Conservation (phyloP, 1,140 invertebrate genomes). For the Drosophila carrolli region DNA sequence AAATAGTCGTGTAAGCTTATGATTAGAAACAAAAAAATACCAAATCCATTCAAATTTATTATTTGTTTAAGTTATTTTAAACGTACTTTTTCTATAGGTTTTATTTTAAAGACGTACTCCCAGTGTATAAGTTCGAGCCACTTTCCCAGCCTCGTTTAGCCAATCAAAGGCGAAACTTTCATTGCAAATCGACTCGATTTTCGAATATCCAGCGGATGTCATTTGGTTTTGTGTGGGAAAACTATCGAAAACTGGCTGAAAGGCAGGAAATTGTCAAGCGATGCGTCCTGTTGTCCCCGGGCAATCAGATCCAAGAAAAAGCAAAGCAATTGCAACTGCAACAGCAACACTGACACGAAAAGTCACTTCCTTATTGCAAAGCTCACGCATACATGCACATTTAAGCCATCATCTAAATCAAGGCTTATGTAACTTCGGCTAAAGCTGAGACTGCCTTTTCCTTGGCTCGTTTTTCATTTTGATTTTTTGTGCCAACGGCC, state of each 20-base stretch:
- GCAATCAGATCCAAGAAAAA: slow-evolving; percentile 39
- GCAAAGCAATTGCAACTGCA: slow-evolving; percentile 14
- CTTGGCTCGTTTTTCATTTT: slow-evolving; percentile 31
- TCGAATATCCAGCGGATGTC: slow-evolving; percentile 45
- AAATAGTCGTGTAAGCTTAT: too few species aligned
- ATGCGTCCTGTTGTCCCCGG: slow-evolving; percentile 57
- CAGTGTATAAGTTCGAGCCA: slow-evolving; percentile 2
- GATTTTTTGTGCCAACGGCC: slow-evolving; percentile 32
- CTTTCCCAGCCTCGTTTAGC: slow-evolving; percentile 15
- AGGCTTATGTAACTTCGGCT: slow-evolving; percentile 74
- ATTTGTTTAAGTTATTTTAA: too few species aligned
- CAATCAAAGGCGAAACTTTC: slow-evolving; percentile 29
- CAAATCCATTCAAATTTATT: too few species aligned
- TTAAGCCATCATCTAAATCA: slow-evolving; percentile 78
- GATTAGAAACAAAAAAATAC: too few species aligned
- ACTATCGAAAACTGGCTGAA: slow-evolving; percentile 46
- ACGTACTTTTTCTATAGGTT: too few species aligned
- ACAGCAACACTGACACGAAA: slow-evolving; percentile 61
- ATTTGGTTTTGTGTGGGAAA: slow-evolving; percentile 28
- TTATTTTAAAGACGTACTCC: not conserved
- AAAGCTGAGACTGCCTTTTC: slow-evolving; percentile 48
- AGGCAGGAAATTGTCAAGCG: slow-evolving; percentile 66
- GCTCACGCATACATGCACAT: slow-evolving; percentile 34
- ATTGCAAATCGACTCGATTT: slow-evolving; percentile 22
- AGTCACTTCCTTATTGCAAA: slow-evolving; percentile 81